phyloP scores from a whole-genome alignment of 1,140 invertebrate species.

The Leptopilina clavipes region DNA sequence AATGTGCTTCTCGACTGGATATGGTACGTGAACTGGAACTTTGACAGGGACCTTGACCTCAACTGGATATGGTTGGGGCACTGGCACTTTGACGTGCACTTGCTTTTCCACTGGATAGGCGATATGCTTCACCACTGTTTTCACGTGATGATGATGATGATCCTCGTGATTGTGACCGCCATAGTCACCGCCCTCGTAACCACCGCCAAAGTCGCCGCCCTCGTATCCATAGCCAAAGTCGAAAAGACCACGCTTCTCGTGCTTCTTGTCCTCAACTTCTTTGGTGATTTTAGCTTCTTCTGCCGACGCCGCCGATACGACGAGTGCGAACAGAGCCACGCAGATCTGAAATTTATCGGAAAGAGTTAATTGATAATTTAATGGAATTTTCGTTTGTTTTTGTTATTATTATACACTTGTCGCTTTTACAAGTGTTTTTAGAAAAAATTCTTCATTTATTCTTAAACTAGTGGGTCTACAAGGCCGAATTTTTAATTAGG shows the following conservation, averaged over 20 bases:
- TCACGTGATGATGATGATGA: constrained; percentile 73
- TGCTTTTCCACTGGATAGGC: constrained; percentile 81
- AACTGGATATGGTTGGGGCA: constrained; percentile 74
- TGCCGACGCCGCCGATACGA: constrained; percentile 78
- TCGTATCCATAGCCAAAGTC: constrained; percentile 79
- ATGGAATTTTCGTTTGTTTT: neutral
- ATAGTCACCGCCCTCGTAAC: constrained; percentile 74
- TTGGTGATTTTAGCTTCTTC: constrained; percentile 77
- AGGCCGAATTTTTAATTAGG: too few relatives aligned
- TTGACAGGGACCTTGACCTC: constrained; percentile 77
- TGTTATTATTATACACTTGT: neutral
- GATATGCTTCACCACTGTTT: constrained; percentile 82
- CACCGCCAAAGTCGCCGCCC: constrained; percentile 75
- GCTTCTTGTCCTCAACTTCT: constrained; percentile 76
- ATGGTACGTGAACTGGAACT: constrained; percentile 83
- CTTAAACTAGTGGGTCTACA: too few relatives aligned
- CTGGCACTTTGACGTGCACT: constrained; percentile 70
- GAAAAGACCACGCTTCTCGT: constrained; percentile 79
- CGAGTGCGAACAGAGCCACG: constrained; percentile 82
- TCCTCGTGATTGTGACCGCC: constrained; percentile 62
- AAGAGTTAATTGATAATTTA: too few relatives aligned
- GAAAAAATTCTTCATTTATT: too few relatives aligned
- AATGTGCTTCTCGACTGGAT: constrained; percentile 81
- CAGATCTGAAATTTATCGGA: constrained; percentile 78
- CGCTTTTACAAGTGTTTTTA: too few relatives aligned